These are phyloP conservation scores for Leucoraja erinaceus DNA, from an alignment of 2,113 vertebrate genomes.

Conservation along the genomic window DNA sequence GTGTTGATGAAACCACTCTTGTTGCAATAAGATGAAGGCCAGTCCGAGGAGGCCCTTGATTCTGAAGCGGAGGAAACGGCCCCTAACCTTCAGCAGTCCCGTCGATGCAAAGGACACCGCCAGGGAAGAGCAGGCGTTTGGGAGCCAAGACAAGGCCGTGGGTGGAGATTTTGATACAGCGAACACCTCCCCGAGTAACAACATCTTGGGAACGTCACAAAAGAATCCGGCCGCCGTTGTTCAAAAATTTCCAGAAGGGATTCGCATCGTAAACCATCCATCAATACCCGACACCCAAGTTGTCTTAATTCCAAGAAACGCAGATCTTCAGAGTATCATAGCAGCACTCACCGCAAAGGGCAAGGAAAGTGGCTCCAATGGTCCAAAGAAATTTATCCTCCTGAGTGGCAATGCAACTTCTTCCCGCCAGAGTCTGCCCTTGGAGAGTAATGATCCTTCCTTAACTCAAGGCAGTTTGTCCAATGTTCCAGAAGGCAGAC, in stretches of 20 bases:
- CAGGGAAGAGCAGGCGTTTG: constrained; percentile 43
- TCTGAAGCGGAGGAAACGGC: constrained; percentile 79
- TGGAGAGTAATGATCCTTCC: constrained; percentile 5
- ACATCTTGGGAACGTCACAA: constrained; percentile 9
- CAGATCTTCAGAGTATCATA: constrained; percentile 78
- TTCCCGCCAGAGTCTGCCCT: background rate
- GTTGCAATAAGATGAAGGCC: constrained; percentile 70
- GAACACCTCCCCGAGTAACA: background rate
- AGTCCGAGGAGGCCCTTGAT: constrained; percentile 87
- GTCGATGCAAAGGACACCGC: constrained; percentile 44
- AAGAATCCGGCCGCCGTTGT: constrained; percentile 41
- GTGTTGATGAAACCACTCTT: background rate
- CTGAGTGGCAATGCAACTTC: constrained; percentile 59
- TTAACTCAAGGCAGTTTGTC: background rate
- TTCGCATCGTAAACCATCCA: constrained; percentile 79
- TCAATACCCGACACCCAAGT: constrained; percentile 77
- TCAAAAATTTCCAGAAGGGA: constrained; percentile 61
- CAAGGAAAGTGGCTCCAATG: constrained; percentile 73
- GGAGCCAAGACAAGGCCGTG: background rate
- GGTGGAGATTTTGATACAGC: background rate
- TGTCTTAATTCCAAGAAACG: constrained; percentile 71
- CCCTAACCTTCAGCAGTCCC: constrained; percentile 58
- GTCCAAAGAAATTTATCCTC: constrained; percentile 88
- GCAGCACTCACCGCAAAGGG: constrained; percentile 75
- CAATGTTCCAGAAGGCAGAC: background rate